Conservation (phyloP, 2,797 vertebrate genomes). For the Gymnothorax reevesii region DNA sequence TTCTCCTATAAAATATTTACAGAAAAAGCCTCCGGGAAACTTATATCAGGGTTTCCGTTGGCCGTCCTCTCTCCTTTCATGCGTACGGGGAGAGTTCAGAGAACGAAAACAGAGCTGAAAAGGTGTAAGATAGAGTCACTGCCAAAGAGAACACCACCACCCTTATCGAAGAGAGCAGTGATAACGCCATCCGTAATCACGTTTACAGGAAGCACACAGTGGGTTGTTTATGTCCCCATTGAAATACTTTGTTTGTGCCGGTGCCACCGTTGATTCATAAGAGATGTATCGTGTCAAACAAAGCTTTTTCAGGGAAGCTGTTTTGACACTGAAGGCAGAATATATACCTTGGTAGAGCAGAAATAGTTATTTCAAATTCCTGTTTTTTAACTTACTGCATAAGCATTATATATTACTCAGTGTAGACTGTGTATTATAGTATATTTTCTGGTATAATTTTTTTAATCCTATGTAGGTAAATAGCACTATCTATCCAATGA, state of each 20-base stretch:
- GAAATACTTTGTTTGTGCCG: not conserved
- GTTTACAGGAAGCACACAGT: slow-evolving; percentile 5
- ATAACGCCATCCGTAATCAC: slow-evolving; percentile 7
- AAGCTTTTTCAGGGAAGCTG: not conserved
- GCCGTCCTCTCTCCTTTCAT: slow-evolving; percentile 17
- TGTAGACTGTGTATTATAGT: not conserved
- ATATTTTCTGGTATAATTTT: not conserved
- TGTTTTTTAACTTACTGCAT: not conserved
- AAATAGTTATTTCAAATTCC: not conserved
- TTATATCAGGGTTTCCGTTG: slow-evolving; percentile 20
- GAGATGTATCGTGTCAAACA: not conserved
- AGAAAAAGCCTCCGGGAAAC: slow-evolving; percentile 34
- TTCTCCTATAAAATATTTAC: slow-evolving; percentile 46
- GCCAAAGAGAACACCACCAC: not conserved
- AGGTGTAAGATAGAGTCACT: not conserved
- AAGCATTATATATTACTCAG: not conserved
- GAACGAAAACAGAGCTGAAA: slow-evolving; percentile 20
- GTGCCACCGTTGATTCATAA: not conserved
- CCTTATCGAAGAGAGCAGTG: slow-evolving; percentile 10
- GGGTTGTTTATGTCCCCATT: slow-evolving; percentile 20
- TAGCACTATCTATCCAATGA: not conserved
- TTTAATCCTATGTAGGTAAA: not conserved
- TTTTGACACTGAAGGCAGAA: not conserved
- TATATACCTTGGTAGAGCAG: not conserved
- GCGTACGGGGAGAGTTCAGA: slow-evolving; percentile 18